Evolutionary conservation across 2,888 invertebrate species (phyloP).

Genomic region (Synergus itoensis): DNA sequence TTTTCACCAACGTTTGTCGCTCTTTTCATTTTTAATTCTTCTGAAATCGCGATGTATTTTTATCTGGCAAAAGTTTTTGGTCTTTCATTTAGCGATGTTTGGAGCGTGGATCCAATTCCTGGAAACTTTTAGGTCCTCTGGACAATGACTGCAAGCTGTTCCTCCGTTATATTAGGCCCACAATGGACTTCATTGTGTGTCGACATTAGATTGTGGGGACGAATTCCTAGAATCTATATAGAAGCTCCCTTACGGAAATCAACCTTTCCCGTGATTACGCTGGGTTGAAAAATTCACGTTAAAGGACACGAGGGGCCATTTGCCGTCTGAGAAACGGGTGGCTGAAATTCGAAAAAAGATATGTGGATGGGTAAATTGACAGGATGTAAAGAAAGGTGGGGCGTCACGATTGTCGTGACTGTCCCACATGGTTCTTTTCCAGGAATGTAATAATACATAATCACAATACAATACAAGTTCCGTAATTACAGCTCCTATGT

Average conservation of each 20-base stretch:
- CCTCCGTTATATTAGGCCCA: constrained; percentile 64
- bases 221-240: constrained; percentile 54
- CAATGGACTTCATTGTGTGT: constrained; percentile 64
- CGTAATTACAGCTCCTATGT: constrained; percentile 18
- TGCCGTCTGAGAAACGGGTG: constrained; percentile 37
- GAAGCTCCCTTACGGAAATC: constrained; percentile 58
- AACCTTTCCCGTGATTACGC: constrained; percentile 56
- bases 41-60: constrained; percentile 8
- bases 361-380: constrained; percentile 33
- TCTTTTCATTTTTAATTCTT: background rate
- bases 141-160: constrained; percentile 61
- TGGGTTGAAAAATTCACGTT: constrained; percentile 48
- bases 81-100: constrained; percentile 2
- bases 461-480: constrained; percentile 27
- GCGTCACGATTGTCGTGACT: constrained; percentile 37
- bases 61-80: constrained; percentile 44
- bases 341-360: constrained; percentile 11
- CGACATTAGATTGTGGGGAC: constrained; percentile 46
- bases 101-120: constrained; percentile 51
- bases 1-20: background rate
- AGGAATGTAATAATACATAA: constrained; percentile 39
- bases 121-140: constrained; percentile 63
- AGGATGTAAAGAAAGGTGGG: constrained; percentile 33
- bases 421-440: constrained; percentile 35
- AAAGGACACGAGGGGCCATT: constrained; percentile 36